Base-by-base conservation (phyloP, 1,140 invertebrate genomes). In the Drosophila nikananu region DNA sequence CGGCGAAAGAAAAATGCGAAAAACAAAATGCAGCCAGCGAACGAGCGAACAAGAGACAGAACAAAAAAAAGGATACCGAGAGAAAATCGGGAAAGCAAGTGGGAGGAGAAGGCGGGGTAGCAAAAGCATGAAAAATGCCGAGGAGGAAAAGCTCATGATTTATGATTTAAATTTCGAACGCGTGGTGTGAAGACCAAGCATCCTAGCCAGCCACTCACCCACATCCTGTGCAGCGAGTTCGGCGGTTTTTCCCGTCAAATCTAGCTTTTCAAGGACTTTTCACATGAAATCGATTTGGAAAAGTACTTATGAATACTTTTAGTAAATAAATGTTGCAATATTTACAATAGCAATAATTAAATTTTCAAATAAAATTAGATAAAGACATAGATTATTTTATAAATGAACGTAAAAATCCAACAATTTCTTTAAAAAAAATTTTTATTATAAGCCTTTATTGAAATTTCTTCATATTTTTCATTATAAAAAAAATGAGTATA, bases 111-210 rank as follows among this genome's bases (percentile, higher is more conserved):
- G 27, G 1, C 21, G 8, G 39, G 52, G 15, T 42, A 58, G 73
- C 64, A 75, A 76, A 83, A 75, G 73, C 80, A 81, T 78, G 70
- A 84, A 81, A 75, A 89, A 86, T 67, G 81, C 80, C 65, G 79
- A 72, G 79, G 76, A 90, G 82, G 86, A 90, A 90, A 90, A 90
- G 86, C 86, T 90, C 86, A 90, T 90, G 86, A 90, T 90, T 90
- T 90, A 90, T 90, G 86, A 90, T 91, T 90, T 90, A 90, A 90
- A 91, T 90, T 90, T 83, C 49, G 63, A 68, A 70, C 64, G 86
- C 66, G 61, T 90, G 86, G 86, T 86, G 86, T 81, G 86, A 90
- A 90, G 86, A 52, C 74, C 70, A 62, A 78, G 70, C 75, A 37
- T 76, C 46, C 74, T 44, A 58, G 23, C 74, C 63, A 55, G 46